Percentiles rank a stretch among this genome's conserved stretches.
Evolutionary conservation across 2,888 invertebrate species (phyloP).

Genomic region (Ephialtes manifestator): DNA sequence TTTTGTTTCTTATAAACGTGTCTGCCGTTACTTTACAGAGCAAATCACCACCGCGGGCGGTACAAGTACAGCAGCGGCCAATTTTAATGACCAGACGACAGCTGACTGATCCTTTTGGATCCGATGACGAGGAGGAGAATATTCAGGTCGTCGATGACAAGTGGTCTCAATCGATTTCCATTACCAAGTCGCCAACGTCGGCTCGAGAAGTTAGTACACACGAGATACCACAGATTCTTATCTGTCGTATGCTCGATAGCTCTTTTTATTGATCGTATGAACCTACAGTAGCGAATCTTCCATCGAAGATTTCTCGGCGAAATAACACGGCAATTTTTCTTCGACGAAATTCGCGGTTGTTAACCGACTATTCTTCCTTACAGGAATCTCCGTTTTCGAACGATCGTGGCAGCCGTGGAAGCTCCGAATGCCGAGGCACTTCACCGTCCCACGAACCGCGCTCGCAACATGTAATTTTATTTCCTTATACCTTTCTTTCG

Average conservation of each 20-base stretch:
- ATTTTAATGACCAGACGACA: slow-evolving; percentile 94
- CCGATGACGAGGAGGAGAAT: slow-evolving; percentile 91
- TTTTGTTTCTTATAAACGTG: neutral
- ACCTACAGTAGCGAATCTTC: slow-evolving; percentile 57
- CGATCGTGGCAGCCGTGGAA: slow-evolving; percentile 82
- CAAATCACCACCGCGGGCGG: slow-evolving; percentile 84
- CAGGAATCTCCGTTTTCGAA: slow-evolving; percentile 79
- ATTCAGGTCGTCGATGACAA: slow-evolving; percentile 84
- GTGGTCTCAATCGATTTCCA: slow-evolving; percentile 82
- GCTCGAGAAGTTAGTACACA: slow-evolving; percentile 84
- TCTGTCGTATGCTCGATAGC: slow-evolving; percentile 32
- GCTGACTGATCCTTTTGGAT: slow-evolving; percentile 95
- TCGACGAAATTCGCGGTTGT: neutral
- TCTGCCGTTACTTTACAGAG: slow-evolving; percentile 77
- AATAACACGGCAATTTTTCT: slow-evolving; percentile 1
- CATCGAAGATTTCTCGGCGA: neutral
- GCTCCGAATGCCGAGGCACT: slow-evolving; percentile 81
- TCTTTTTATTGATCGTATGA: slow-evolving; percentile 60
- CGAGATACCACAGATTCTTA: slow-evolving; percentile 63
- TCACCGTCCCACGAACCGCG: slow-evolving; percentile 82
- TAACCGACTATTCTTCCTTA: slow-evolving; percentile 42
- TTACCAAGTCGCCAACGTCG: slow-evolving; percentile 82
- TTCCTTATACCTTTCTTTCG: slow-evolving; percentile 26
- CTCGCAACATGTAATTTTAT: slow-evolving; percentile 81
- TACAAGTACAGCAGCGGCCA: slow-evolving; percentile 82